Conservation (phyloP, 2,888 invertebrate species). For the Drosophila lutescens region DNA sequence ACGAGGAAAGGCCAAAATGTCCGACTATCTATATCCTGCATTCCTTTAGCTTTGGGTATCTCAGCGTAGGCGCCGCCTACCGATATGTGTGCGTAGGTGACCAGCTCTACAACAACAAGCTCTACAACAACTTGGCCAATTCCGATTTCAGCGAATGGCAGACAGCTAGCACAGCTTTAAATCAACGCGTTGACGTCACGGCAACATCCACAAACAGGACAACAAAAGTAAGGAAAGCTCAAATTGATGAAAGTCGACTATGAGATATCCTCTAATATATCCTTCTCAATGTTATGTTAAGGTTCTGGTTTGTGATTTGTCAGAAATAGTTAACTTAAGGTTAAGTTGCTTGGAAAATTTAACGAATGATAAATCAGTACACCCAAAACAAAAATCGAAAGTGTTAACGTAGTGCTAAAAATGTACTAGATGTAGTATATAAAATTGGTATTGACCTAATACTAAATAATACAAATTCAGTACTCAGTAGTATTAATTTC, state of each 20-base stretch:
- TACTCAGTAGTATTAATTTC: too few relatives aligned
- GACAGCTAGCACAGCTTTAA: constrained; percentile 59
- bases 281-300: too few relatives aligned
- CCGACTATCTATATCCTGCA: constrained; percentile 46
- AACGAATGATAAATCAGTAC: too few relatives aligned
- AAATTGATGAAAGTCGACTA: not conserved
- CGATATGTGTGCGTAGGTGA: constrained; percentile 59
- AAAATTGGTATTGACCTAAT: too few relatives aligned
- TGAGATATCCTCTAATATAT: not conserved
- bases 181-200: constrained; percentile 67
- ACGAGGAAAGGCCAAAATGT: constrained; percentile 1
- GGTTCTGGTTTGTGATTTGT: too few relatives aligned
- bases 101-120: constrained; percentile 29
- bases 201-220: constrained; percentile 3
- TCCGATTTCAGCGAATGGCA: constrained; percentile 69
- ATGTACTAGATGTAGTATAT: too few relatives aligned
- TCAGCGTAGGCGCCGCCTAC: constrained; percentile 69
- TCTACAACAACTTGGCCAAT: constrained; percentile 35
- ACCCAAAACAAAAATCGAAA: too few relatives aligned
- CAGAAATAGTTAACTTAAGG: too few relatives aligned
- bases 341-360: too few relatives aligned
- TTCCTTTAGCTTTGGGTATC: constrained; percentile 39
- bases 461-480: too few relatives aligned
- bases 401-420: too few relatives aligned
- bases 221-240: not conserved